A percentile compares a stretch with the other conserved stretches of the same genome.
phyloP scores from a whole-genome alignment of 2,888 invertebrate species.

The Malthinus flaveolus region DNA sequence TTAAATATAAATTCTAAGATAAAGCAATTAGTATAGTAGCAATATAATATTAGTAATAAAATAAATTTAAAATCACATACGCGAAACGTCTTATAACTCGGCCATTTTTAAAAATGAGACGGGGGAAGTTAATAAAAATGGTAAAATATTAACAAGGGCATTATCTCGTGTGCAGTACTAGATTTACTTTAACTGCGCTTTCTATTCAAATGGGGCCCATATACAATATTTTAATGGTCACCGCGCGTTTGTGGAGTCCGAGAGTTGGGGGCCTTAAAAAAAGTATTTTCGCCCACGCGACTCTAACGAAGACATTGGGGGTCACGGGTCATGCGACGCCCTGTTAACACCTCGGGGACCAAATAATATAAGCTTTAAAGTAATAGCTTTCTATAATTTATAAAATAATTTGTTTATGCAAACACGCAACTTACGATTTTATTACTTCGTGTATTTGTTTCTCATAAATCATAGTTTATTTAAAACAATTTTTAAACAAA shows the following conservation, averaged over 20 bases:
- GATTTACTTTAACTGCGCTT: constrained; percentile 22
- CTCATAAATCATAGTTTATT: neutral
- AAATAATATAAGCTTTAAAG: constrained; percentile 31
- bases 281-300: constrained; percentile 41
- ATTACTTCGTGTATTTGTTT: neutral
- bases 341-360: constrained; percentile 41
- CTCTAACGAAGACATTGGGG: constrained; percentile 35
- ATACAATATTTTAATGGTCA: constrained; percentile 33
- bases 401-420: constrained; percentile 15
- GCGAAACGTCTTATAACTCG: constrained; percentile 13
- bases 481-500: neutral
- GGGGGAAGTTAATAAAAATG: constrained; percentile 23
- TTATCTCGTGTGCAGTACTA: constrained; percentile 23
- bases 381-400: constrained; percentile 21
- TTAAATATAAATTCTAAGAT: constrained; percentile 3
- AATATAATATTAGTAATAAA: constrained; percentile 10
- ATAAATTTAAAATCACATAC: constrained; percentile 11
- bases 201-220: constrained; percentile 30
- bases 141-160: constrained; percentile 22
- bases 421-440: neutral
- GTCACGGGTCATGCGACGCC: constrained; percentile 36
- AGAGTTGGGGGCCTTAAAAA: too few species aligned
- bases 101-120: too few species aligned
- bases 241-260: constrained; percentile 23
- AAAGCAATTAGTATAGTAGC: constrained; percentile 4